Conservation (phyloP, 2,888 invertebrate genomes). For the Leptarthrus brevirostris region DNA sequence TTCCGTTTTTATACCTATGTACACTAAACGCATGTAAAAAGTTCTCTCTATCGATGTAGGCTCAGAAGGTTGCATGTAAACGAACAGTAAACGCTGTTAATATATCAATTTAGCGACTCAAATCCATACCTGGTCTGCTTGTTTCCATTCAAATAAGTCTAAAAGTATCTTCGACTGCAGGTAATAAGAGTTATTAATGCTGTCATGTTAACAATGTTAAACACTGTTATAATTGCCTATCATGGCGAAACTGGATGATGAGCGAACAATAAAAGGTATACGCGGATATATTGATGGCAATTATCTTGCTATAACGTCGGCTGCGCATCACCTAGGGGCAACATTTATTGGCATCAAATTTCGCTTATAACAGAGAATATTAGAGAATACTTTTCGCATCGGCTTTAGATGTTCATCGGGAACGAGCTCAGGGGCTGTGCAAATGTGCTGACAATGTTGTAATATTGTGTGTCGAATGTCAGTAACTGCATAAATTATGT, state of each 20-base stretch:
- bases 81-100: not conserved
- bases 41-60: too few species aligned
- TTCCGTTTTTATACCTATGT: not conserved
- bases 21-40: not conserved
- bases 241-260: constrained; percentile 9
- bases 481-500: constrained; percentile 34
- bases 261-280: constrained; percentile 32
- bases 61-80: too few species aligned
- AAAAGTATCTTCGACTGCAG: not conserved
- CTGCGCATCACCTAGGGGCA: constrained; percentile 40
- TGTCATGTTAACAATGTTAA: constrained; percentile 46
- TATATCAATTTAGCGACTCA: constrained; percentile 20
- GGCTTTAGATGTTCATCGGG: constrained; percentile 10
- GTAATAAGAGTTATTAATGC: constrained; percentile 15
- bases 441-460: constrained; percentile 34
- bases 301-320: constrained; percentile 51
- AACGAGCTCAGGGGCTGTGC: constrained; percentile 24
- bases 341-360: constrained; percentile 52
- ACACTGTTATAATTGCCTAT: constrained; percentile 41
- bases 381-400: constrained; percentile 49
- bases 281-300: constrained; percentile 49
- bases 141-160: constrained; percentile 15
- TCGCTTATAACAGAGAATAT: constrained; percentile 48
- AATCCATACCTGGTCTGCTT: not conserved
- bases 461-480: constrained; percentile 32